Conservation (phyloP, 2,888 invertebrate species). For the Phaonia tiefii region DNA sequence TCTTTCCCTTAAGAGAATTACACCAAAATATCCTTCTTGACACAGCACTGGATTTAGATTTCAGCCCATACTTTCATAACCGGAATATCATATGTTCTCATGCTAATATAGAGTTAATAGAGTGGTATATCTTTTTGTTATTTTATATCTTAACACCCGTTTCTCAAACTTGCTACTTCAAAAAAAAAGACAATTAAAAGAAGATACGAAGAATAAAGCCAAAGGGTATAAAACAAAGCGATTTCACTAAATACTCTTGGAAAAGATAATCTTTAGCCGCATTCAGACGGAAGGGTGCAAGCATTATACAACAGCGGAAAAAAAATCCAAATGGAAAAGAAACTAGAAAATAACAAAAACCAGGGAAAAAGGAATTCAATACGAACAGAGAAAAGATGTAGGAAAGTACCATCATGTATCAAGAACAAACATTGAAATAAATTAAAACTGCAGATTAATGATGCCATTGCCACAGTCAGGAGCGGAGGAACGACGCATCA, state of each 20-base stretch:
- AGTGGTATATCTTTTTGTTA: too few species aligned
- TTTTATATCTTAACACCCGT: too few species aligned
- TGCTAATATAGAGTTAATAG: too few species aligned
- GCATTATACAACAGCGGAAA: not conserved
- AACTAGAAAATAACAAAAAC: constrained; percentile 2
- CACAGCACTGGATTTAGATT: too few species aligned
- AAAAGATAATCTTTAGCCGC: not conserved
- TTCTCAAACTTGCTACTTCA: too few species aligned
- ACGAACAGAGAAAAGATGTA: constrained; percentile 1
- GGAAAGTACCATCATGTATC: constrained; percentile 42
- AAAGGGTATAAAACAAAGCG: constrained; percentile 1
- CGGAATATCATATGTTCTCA: too few species aligned
- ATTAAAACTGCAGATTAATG: constrained; percentile 48
- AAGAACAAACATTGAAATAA: constrained; percentile 49
- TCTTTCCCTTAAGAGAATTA: too few species aligned
- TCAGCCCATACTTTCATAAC: too few species aligned
- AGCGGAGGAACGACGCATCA: not conserved
- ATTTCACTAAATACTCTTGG: constrained; percentile 27
- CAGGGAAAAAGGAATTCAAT: not conserved
- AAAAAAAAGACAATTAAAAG: constrained; percentile 25
- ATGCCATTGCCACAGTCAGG: not conserved
- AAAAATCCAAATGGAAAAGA: not conserved
- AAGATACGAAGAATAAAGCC: constrained; percentile 17
- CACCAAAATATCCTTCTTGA: too few species aligned
- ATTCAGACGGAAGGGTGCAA: constrained; percentile 8